phyloP scores from a whole-genome alignment of 1,140 invertebrate species.

The Drosophila carrolli region DNA sequence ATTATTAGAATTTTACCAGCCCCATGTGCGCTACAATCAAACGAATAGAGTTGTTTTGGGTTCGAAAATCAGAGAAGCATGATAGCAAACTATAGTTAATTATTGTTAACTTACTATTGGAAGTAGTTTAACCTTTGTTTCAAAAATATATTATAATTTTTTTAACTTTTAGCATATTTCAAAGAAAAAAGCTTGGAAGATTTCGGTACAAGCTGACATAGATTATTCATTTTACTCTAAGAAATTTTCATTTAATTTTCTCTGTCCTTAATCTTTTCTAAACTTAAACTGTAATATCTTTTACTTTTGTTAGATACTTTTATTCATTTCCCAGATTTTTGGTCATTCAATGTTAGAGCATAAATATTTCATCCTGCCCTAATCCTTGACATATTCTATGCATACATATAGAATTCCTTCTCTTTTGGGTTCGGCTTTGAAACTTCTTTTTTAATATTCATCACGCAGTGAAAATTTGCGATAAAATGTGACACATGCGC shows the following conservation, averaged over 20 bases:
- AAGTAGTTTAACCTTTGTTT: too few relatives aligned
- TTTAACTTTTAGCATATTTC: too few relatives aligned
- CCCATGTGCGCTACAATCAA: conserved; percentile 40
- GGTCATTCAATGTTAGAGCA: conserved; percentile 13
- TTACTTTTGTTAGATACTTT: neutral
- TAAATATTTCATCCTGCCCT: conserved; percentile 13
- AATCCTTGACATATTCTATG: conserved; percentile 24
- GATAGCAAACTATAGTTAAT: neutral
- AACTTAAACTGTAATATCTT: too few relatives aligned
- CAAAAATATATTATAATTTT: too few relatives aligned
- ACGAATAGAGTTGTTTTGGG: conserved; percentile 19
- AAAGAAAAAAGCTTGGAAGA: too few relatives aligned
- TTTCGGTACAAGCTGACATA: too few relatives aligned
- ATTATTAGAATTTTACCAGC: conserved; percentile 76
- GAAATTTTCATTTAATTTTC: too few relatives aligned
- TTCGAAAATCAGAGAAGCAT: neutral
- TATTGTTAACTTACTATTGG: too few relatives aligned
- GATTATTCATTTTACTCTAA: too few relatives aligned
- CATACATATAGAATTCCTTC: conserved; percentile 50
- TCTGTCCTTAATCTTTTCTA: too few relatives aligned
- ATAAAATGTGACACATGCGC: conserved; percentile 79
- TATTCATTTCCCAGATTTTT: neutral
- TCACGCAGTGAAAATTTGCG: conserved; percentile 57
- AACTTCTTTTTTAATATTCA: conserved; percentile 79
- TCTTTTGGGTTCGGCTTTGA: conserved; percentile 45